Base-by-base conservation (phyloP, 2,888 invertebrate species). In the Lasioglossum marginatum region DNA sequence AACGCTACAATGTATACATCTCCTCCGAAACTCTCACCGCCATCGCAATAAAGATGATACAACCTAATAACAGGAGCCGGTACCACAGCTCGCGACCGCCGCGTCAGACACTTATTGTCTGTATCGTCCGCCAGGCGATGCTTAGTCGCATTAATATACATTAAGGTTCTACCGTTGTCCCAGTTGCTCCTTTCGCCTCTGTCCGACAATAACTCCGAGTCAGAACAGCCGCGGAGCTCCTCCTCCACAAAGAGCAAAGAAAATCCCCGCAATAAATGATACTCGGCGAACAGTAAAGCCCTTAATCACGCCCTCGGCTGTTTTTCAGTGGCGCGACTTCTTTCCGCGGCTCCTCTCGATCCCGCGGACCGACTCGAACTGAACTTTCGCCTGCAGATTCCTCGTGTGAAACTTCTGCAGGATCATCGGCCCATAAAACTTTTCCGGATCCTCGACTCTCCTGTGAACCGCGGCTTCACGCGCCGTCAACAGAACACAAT, bases 401-500 rank as follows among this genome's bases (percentile, higher is more conserved):
- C 97, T 97, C 91, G 96, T 96, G 60, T 95, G 93, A 60, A 98
- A 96, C 91, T 97, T 96, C 83, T 96, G 95, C 45, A 97, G 95
- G 75, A 97, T 96, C 92, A 97, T 97, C 66, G 96, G 96, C 89
- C 97, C 97, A 92, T 98, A 98, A 0, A 97, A 91, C 48, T 89
- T 85, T 12, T 74, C 86, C 23, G 78, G 82, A 60, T 91, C 91
- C 81, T 23, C 74, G 72, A 85, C 95, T 90, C 97, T 97, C 84
- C 97, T 95, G 94, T 99, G 99, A 82, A 97, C 96, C 78, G 97
- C 96, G 83, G 97, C 97, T 95, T 99, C 99, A 84, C 97, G 96
- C 76, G 97, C 96, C 0, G 98, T 98, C 3, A 99, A 96, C 66
- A 99, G 96, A 89, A 99, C 96, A 93, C 98, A 98, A 95, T 99